Conservation (phyloP, 2,888 invertebrate species). For the Operophtera brumata region DNA sequence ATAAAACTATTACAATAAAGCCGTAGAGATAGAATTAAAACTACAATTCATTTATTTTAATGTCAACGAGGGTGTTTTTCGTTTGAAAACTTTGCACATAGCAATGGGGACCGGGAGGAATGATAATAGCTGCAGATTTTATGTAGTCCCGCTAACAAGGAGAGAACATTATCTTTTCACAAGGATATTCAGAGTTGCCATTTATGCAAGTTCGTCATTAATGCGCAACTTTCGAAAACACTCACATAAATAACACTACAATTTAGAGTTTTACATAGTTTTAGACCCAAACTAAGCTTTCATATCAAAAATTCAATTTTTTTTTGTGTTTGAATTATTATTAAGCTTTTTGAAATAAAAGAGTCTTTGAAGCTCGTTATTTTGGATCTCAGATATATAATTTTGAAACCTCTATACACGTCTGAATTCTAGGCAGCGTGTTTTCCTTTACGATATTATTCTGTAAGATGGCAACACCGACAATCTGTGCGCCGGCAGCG, state of each 20-base stretch:
- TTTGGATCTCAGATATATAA: no score
- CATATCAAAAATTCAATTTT: no score
- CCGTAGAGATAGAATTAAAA: not conserved
- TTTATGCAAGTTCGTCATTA: not conserved
- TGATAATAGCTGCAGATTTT: constrained; percentile 14
- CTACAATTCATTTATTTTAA: constrained; percentile 8
- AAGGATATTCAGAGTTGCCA: constrained; percentile 11
- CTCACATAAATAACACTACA: no score
- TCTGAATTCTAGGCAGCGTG: not conserved
- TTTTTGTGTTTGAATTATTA: no score
- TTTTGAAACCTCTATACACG: no score
- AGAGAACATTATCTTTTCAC: constrained; percentile 13
- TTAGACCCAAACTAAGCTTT: no score
- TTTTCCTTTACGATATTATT: constrained; percentile 11
- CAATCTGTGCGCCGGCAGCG: constrained; percentile 10
- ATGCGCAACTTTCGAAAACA: no score
- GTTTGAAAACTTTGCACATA: constrained; percentile 1
- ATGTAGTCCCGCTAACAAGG: constrained; percentile 19
- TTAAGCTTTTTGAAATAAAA: no score
- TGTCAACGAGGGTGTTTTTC: not conserved
- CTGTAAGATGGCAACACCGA: constrained; percentile 17
- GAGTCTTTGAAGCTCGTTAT: no score
- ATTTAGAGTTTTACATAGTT: not conserved
- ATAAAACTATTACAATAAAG: not conserved
- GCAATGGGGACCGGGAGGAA: not conserved